Conservation (phyloP, 1,140 invertebrate genomes). For the Asbolus verrucosus region DNA sequence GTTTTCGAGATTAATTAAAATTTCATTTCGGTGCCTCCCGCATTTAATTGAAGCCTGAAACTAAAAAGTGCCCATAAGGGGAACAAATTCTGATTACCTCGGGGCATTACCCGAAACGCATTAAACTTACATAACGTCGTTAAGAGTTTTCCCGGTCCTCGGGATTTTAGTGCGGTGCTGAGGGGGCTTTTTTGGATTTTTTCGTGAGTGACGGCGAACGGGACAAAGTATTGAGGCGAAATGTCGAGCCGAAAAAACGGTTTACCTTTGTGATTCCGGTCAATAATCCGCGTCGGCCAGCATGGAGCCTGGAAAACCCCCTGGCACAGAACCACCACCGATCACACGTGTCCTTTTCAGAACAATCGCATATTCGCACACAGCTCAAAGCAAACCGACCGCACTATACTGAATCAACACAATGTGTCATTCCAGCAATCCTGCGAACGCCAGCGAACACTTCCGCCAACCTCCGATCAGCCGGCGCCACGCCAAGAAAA, state of each 20-base stretch:
- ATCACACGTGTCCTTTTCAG: slow-evolving; percentile 25
- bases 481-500: slow-evolving; percentile 15
- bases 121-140: too few species aligned
- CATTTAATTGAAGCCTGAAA: too few species aligned
- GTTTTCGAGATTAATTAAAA: too few species aligned
- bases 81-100: too few species aligned
- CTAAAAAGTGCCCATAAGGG: too few species aligned
- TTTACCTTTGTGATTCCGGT: slow-evolving; percentile 6
- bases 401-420: slow-evolving; percentile 42
- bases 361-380: slow-evolving; percentile 28
- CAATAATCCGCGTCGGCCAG: slow-evolving; percentile 17
- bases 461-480: slow-evolving; percentile 40
- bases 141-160: too few species aligned
- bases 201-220: too few species aligned
- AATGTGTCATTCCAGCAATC: slow-evolving; percentile 43
- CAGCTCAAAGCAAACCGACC: slow-evolving; percentile 27
- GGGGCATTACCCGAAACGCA: too few species aligned
- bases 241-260: neutral
- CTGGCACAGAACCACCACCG: neutral
- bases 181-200: too few species aligned
- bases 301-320: neutral
- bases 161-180: too few species aligned
- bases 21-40: too few species aligned
- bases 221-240: slow-evolving; percentile 17
- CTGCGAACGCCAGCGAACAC: slow-evolving; percentile 37